Conservation (phyloP, 2,797 vertebrate species). For the Agapornis canus region DNA sequence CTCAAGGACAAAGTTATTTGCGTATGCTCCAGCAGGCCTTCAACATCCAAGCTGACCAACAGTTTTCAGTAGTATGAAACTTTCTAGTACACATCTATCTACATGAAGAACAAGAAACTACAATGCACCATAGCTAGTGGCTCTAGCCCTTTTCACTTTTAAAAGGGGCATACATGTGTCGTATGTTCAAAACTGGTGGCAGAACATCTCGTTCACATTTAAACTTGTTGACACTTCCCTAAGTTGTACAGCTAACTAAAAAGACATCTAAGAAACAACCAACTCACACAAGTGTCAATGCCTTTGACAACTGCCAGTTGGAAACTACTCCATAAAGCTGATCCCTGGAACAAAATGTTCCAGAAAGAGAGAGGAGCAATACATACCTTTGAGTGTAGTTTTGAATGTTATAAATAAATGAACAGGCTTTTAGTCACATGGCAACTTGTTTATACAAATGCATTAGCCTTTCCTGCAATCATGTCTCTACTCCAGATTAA, state of each 20-base stretch:
- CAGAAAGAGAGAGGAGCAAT: background rate
- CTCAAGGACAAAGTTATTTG: background rate
- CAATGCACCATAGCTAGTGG: background rate
- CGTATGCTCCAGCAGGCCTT: background rate
- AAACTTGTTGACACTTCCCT: background rate
- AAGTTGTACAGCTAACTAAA: background rate
- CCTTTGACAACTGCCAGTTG: background rate
- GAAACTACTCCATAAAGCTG: background rate
- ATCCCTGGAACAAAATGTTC: conserved; percentile 31
- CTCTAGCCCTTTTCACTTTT: background rate
- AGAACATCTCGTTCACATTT: background rate
- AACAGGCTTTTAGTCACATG: background rate
- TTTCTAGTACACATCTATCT: background rate
- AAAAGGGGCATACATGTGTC: accelerated
- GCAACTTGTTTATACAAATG: background rate
- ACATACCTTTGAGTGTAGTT: background rate
- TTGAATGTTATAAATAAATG: conserved; percentile 37
- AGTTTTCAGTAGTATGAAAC: background rate
- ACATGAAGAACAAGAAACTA: background rate
- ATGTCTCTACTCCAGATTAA: background rate
- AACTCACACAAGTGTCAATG: background rate
- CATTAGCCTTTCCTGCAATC: background rate
- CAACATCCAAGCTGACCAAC: background rate
- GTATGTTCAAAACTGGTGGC: background rate
- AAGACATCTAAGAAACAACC: background rate